Base-by-base conservation (phyloP, 2,113 vertebrate genomes). In the Lamprologus lemairii region DNA sequence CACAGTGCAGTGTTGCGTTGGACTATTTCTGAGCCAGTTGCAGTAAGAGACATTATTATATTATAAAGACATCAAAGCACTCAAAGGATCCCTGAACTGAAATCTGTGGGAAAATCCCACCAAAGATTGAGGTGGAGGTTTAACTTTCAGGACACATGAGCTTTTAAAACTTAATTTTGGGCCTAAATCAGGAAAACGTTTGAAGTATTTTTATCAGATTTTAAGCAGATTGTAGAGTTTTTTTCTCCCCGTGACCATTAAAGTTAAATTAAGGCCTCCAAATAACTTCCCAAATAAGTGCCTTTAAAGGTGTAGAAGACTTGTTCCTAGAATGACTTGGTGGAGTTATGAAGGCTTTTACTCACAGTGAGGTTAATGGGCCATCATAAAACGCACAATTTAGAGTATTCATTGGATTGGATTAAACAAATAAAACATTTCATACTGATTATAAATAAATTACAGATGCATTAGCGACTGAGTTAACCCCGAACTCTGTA, bases 51-150 rank as follows among this genome's bases (percentile, higher is more conserved):
- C 71, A 49, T 31, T 78, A 78, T 78, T 49, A 78, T 49, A 78
- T 78, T 78, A 31, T 12, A 31, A 49, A 49, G 71, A 78, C 42
- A 78, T n/a, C 28, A 78, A 49, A 78, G 42, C 42, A 78, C 71
- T 31, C 23, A 49, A 51, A 31, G 26, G 7, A 78, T 78, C 23
- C 23, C 1, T 78, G 42, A 78, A 47, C 23, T 75, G 4, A 75
- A 75, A 78, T 78, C 73, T 51, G 47, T 49, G 26, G 6, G 26
- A 78, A 31, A 78, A 78, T 51, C 49, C 26, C 45, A 51, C 17
- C 42, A 78, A 78, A 78, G 71, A 31, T 49, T 11, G 16, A 49
- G 16, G 45, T 19, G 45, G 9, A 78, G 19, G 26, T 78, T 49
- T 51, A 78, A 49, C 71, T 31, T 78, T 31, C 71, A 31, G 42